Evolutionary conservation across 2,113 vertebrate species (phyloP).

Genomic region (Telmatochromis brichardi): DNA sequence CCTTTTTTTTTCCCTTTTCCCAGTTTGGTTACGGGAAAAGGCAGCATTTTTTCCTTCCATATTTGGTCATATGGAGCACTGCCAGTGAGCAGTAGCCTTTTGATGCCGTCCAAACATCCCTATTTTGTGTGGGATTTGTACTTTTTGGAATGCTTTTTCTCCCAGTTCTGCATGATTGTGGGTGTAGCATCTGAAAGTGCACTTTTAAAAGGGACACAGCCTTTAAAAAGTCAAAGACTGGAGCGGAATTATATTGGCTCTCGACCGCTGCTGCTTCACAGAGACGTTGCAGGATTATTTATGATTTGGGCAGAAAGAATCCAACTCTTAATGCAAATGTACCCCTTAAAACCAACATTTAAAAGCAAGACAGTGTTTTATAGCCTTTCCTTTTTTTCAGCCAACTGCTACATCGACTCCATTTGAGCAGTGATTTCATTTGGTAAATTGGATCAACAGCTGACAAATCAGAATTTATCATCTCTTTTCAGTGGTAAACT

Average conservation of each 20-base stretch:
- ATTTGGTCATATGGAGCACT: constrained; percentile 76
- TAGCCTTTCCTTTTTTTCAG: background rate
- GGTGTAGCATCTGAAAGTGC: constrained; percentile 50
- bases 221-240: constrained; percentile 33
- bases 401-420: constrained; percentile 10
- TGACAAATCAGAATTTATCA: constrained; percentile 39
- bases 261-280: background rate
- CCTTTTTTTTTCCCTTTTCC: constrained; percentile 40
- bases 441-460: constrained; percentile 27
- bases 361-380: constrained; percentile 37
- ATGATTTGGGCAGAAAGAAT: constrained; percentile 20
- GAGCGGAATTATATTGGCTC: background rate
- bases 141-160: constrained; percentile 49
- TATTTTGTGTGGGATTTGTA: constrained; percentile 68
- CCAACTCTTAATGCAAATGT: constrained; percentile 40
- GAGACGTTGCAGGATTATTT: constrained; percentile 35
- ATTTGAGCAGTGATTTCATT: constrained; percentile 25
- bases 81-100: constrained; percentile 73
- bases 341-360: constrained; percentile 35
- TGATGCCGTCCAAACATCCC: constrained; percentile 72
- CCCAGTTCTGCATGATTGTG: constrained; percentile 49
- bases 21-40: constrained; percentile 77
- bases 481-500: constrained; percentile 1
- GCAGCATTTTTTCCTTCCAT: constrained; percentile 76
- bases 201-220: constrained; percentile 22